Base-by-base conservation (phyloP, 2,888 invertebrate species). In the Ophion ventricosus region DNA sequence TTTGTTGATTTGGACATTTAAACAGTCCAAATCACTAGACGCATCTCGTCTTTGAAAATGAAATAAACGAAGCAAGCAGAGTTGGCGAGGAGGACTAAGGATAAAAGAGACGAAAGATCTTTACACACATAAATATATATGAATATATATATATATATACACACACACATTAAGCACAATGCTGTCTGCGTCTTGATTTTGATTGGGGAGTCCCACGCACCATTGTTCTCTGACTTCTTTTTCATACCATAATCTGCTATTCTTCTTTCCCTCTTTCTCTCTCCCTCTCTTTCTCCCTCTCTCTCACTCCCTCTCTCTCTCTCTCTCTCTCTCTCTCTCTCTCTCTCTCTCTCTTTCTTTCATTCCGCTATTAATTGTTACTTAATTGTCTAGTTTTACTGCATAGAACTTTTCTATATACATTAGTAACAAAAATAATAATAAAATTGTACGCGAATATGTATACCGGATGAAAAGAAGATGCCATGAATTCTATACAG, bases 171-270 rank as follows among this genome's bases (percentile, higher is more conserved):
- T 67, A 10, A 20, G 17, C 26, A 17, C 88, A 90, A 90, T 89
- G 84, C 84, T 82, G 88, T 87, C 88, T 85, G 79, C 75, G 70
- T 75, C 43, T 64, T 87, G 87, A 88, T 89, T 87, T 87, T 83
- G 87, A 88, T 88, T 86, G 86, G 87, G 82, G 82, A 76, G 74
- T 61, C 86, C 86, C 85, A 87, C 57, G 23, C 87, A 85, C 87
- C 85, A 87, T 82, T 85, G 81, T 81, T 64, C 75, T 76, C 87
- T 85, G 87, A 86, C 85, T 86, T 90, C 87, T 86, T 85, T 85
- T 56, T 66, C 11, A 54, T 35, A 59, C 11, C 23, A 56, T 54
- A 72, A 20, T 56, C 17, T 29, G 63, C 64, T 72, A 82, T 54
- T 54, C 35, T n/a, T 66, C 40, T 49, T 25, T 70, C 43, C 4